phyloP scores from a whole-genome alignment of 2,888 invertebrate species.

The Caenorhabditis drosophilae region DNA sequence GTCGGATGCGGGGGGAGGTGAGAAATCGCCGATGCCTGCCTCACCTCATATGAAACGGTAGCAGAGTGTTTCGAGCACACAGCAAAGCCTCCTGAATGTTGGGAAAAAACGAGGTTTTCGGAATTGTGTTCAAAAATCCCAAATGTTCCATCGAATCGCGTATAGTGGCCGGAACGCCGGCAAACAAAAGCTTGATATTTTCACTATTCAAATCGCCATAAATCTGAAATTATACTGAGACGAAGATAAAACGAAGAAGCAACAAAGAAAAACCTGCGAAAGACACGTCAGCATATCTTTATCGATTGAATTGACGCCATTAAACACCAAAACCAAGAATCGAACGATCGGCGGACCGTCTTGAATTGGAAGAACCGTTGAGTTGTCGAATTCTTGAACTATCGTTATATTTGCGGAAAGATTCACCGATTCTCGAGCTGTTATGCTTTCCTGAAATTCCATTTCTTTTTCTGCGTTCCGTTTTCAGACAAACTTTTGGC shows the following conservation, averaged over 20 bases:
- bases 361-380: conserved; percentile 12
- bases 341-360: conserved; percentile 32
- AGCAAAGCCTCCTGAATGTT: conserved; percentile 47
- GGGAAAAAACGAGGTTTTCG: conserved; percentile 44
- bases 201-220: conserved; percentile 51
- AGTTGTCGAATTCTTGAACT: conserved; percentile 43
- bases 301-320: conserved; percentile 41
- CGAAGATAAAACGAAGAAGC: not conserved
- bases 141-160: conserved; percentile 44
- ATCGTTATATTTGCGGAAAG: conserved; percentile 46
- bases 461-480: too few species aligned
- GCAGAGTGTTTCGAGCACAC: conserved; percentile 39
- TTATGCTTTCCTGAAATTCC: conserved; percentile 36
- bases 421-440: conserved; percentile 30
- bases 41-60: conserved; percentile 56
- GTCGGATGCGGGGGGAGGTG: not conserved
- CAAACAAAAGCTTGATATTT: conserved; percentile 46
- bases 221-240: conserved; percentile 29
- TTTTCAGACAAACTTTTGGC: conserved; percentile 24
- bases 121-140: conserved; percentile 40
- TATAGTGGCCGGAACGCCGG: conserved; percentile 39
- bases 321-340: conserved; percentile 40
- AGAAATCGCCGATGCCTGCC: not conserved
- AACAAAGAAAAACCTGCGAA: conserved; percentile 24
- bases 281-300: conserved; percentile 40